Base-by-base conservation (phyloP, 2,888 invertebrate species). In the Listrodromus nycthemerus region DNA sequence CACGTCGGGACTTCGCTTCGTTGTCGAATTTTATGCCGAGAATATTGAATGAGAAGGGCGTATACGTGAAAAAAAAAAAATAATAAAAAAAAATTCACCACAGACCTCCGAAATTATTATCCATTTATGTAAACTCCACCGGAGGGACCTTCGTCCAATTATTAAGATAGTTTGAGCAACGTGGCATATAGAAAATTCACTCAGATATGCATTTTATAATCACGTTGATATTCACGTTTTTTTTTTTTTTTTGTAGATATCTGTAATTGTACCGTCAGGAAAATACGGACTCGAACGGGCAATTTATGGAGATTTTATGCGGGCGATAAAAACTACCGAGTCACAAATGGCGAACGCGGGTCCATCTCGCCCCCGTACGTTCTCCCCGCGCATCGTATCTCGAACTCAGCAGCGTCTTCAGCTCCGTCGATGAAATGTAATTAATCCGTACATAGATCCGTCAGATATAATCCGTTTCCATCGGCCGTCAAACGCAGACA, bases 401-500 rank as follows among this genome's bases (percentile, higher is more conserved):
- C 19, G 45, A 41, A 16, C 19, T 48, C 21, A 73, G 10, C 37
- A 1, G 7, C 21, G 21, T 73, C 45, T 41, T 52, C 45, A 13
- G 67, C 55, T 63, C 30, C 27, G 33, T 61, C 67, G 8, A 74
- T 74, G 33, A 71, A 81, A 76, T 71, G 58, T 76, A 81, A 81
- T 76, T 76, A 63, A 75, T 75, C 52, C 75, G 30, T 58, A 50
- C 71, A 70, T 76, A 81, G 81, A 76, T 19, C 27, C 70, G 50
- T 1, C 27, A 61, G 52, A 58, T 19, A 58, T 27, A 48, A 66
- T 30, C 33, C 48, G 67, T 61, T 74, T 61, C 67, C 27, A 80
- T 80, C 41, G 66, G 58, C 76, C 58, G 81, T 81, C 81, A 76
- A 70, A 71, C 21, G 45, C 81, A 81, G 76, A 58, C 24, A 52